Conservation (phyloP, 1,140 invertebrate species). For the Drosophila ananassae region DNA sequence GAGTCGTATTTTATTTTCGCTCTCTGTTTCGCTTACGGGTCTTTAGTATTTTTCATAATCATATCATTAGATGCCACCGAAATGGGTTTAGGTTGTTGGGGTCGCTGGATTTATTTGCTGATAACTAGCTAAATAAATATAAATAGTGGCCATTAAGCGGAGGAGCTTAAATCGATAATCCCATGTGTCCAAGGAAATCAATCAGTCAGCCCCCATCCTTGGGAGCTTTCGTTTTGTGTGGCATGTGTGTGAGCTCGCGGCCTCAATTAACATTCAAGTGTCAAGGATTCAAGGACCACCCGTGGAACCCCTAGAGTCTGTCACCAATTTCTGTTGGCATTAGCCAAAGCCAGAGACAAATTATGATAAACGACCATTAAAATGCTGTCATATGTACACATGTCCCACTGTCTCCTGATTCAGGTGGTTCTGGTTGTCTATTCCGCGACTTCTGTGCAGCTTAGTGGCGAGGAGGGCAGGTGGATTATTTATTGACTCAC, state of each 20-base stretch:
- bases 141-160: slow-evolving; percentile 16
- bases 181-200: not conserved
- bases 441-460: slow-evolving; percentile 20
- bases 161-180: slow-evolving; percentile 3
- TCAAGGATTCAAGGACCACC: slow-evolving; percentile 15
- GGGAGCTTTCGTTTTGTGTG: too few species aligned
- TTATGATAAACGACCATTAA: slow-evolving; percentile 76
- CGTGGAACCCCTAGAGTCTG: not conserved
- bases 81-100: slow-evolving; percentile 60
- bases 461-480: not conserved
- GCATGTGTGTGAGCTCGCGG: slow-evolving; percentile 4
- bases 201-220: not conserved
- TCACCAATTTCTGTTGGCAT: slow-evolving; percentile 63
- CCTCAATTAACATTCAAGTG: slow-evolving; percentile 24
- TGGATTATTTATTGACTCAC: slow-evolving; percentile 78
- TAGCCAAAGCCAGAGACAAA: slow-evolving; percentile 60
- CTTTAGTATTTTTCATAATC: slow-evolving; percentile 75
- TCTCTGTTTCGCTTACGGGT: slow-evolving; percentile 21
- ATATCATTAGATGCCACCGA: slow-evolving; percentile 69
- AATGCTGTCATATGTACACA: slow-evolving; percentile 78
- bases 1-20: slow-evolving; percentile 60
- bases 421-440: slow-evolving; percentile 13
- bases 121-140: slow-evolving; percentile 68
- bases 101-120: slow-evolving; percentile 52
- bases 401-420: slow-evolving; percentile 41